Conservation (phyloP, 2,888 invertebrate species). For the Thumatha senex region DNA sequence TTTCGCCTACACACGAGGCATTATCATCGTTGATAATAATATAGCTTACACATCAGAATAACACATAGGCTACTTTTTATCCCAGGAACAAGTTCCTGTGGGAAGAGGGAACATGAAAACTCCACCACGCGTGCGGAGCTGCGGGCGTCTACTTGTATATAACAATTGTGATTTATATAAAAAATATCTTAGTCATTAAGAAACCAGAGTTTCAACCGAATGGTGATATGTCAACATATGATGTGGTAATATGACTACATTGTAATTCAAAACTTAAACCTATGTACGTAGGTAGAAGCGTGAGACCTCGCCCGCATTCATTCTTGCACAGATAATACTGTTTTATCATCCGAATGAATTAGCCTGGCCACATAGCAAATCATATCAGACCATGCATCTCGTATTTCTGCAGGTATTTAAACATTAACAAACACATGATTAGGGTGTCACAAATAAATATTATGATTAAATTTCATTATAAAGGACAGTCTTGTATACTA, state of each 20-base stretch:
- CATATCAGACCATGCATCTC: slow-evolving; percentile 26
- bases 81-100: too few species aligned
- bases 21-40: too few species aligned
- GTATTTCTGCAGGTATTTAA: slow-evolving; percentile 29
- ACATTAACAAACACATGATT: slow-evolving; percentile 21
- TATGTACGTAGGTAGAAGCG: slow-evolving; percentile 18
- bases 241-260: background rate
- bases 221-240: slow-evolving; percentile 2
- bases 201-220: background rate
- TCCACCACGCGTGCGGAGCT: too few species aligned
- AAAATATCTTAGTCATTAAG: background rate
- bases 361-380: slow-evolving; percentile 32
- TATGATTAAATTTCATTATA: too few species aligned
- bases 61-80: too few species aligned
- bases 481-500: too few species aligned
- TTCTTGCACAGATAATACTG: slow-evolving; percentile 26
- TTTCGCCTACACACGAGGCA: too few species aligned
- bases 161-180: too few species aligned
- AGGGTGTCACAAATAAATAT: slow-evolving; percentile 14
- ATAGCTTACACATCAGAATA: too few species aligned
- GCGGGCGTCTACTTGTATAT: too few species aligned
- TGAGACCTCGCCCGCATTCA: slow-evolving; percentile 32
- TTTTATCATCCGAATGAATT: slow-evolving; percentile 45
- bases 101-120: too few species aligned
- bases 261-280: slow-evolving; percentile 22